Conservation (phyloP, 1,140 invertebrate genomes). For the Paracyclopina nana region DNA sequence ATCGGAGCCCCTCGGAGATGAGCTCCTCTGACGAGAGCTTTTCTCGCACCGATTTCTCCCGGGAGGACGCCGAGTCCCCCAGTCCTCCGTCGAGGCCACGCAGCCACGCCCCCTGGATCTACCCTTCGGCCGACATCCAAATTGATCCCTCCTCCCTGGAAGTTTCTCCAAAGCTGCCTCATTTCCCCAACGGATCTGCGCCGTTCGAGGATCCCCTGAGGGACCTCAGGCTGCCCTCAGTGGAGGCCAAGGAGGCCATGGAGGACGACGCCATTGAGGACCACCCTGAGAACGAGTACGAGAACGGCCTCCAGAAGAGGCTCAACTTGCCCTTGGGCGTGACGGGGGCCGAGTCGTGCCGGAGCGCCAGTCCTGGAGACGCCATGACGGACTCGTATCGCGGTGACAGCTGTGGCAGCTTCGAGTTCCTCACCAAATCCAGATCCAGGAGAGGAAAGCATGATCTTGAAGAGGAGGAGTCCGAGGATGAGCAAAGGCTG, state of each 20-base stretch:
- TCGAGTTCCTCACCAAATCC: constrained; percentile 33
- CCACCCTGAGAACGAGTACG: neutral
- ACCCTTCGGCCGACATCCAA: constrained; percentile 39
- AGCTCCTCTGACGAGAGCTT: constrained; percentile 53
- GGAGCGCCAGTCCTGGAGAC: no score
- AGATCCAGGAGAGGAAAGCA: constrained; percentile 4
- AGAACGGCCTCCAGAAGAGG: neutral
- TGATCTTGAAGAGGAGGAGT: no score
- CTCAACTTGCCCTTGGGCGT: constrained; percentile 5
- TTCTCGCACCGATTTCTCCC: constrained; percentile 33
- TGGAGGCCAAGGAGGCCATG: neutral
- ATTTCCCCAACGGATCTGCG: neutral
- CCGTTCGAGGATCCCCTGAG: neutral
- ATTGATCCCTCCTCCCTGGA: constrained; percentile 20
- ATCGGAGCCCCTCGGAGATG: constrained; percentile 42
- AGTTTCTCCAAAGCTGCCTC: constrained; percentile 5
- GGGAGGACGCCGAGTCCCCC: constrained; percentile 37
- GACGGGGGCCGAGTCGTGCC: constrained; percentile 6
- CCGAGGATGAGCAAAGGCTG: no score
- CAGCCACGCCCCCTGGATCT: constrained; percentile 30
- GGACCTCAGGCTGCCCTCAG: neutral
- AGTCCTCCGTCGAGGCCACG: constrained; percentile 28
- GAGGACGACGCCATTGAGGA: constrained; percentile 3
- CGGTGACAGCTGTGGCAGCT: constrained; percentile 40
- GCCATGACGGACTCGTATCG: constrained; percentile 24